Evolutionary conservation across 2,797 vertebrate species (phyloP).

Genomic region (Varecia variegata): DNA sequence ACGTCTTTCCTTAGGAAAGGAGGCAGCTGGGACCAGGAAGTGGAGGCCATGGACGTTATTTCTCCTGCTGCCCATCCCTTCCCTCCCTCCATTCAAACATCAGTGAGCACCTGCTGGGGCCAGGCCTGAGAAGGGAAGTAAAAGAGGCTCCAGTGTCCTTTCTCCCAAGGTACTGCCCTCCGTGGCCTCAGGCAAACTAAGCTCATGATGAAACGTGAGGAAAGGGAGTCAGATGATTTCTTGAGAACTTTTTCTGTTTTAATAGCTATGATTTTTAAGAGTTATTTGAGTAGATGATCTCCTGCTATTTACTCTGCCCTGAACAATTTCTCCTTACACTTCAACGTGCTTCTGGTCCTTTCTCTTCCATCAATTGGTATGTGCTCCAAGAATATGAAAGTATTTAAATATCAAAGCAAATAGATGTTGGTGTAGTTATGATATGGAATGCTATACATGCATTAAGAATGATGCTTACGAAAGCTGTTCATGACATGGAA

Average conservation of each 20-base stretch:
- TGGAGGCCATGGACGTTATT: neutral
- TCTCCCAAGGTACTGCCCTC: neutral
- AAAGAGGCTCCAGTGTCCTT: neutral
- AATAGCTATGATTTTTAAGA: neutral
- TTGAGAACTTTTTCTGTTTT: slow-evolving; percentile 7
- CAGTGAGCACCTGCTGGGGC: neutral
- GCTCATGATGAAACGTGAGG: neutral
- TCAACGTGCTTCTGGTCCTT: neutral
- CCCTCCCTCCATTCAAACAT: neutral
- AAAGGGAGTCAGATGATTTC: neutral
- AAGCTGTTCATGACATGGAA: neutral
- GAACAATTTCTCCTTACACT: slow-evolving; percentile 10
- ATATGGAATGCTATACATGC: neutral
- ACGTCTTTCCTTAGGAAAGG: neutral
- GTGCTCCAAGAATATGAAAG: slow-evolving; percentile 4
- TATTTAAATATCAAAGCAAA: slow-evolving; percentile 46
- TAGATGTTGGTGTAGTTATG: neutral
- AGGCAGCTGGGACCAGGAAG: neutral
- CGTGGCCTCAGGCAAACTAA: neutral
- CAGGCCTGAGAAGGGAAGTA: neutral
- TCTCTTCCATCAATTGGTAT: neutral
- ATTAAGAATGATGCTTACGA: slow-evolving; percentile 5
- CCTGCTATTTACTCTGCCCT: neutral
- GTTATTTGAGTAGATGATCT: neutral
- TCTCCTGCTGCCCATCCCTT: neutral